Conservation (phyloP, 2,113 vertebrate species). For the Cyanoramphus novaezelandiae region DNA sequence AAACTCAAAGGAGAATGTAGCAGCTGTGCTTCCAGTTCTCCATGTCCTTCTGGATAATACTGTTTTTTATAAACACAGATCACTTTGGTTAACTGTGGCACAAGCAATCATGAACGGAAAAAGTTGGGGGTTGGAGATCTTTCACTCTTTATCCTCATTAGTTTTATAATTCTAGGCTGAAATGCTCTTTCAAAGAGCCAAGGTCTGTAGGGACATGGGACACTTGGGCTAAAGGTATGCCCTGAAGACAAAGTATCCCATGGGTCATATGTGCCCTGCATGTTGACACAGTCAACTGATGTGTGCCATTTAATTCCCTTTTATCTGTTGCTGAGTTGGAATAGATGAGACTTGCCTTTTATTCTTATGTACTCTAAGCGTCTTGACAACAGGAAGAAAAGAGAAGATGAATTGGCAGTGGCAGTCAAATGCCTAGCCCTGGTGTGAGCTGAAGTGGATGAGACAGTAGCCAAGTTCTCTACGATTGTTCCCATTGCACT, state of each 20-base stretch:
- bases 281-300: neutral
- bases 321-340: neutral
- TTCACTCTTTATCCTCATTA: neutral
- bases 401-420: neutral
- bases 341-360: neutral
- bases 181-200: neutral
- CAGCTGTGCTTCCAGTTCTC: neutral
- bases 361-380: neutral
- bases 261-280: neutral
- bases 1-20: neutral
- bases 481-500: neutral
- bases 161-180: neutral
- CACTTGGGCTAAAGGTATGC: neutral
- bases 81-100: neutral
- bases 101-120: neutral
- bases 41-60: neutral
- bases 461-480: constrained; percentile 5
- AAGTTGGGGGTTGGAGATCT: neutral
- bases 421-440: neutral
- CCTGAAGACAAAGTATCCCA: neutral
- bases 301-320: neutral
- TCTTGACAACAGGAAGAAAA: neutral
- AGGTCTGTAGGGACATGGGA: neutral
- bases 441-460: neutral
- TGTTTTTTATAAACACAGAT: neutral